Base-by-base conservation (phyloP, 1,140 invertebrate species). In the Hylaeus anthracinus region DNA sequence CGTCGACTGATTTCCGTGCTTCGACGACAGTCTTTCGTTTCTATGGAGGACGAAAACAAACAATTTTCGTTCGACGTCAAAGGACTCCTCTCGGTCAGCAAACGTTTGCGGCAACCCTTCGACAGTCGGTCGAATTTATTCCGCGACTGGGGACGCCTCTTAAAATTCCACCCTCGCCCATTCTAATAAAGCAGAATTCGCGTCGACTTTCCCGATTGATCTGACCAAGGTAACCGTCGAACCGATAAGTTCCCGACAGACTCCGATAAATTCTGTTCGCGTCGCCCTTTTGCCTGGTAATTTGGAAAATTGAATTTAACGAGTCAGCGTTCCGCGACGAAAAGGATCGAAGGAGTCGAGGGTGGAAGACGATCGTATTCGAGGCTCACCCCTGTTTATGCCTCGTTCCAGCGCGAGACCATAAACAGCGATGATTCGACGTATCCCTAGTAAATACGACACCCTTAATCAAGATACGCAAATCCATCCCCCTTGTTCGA, bases 261-360 rank as follows among this genome's bases (percentile, higher is more conserved):
- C 3, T 12, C 70, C 70, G 55, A 45, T 45, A 66, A 67, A 75
- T 74, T 67, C 51, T 15, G 63, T 37, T 6, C 53, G 48, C 55
- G 78, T 58, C 71, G 53, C 55, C 78, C n/a, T 51, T 66, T 41
- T 55, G 41, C 9, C 55, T 45, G 39, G 55, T 75, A 75, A 80
- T 80, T 67, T 60, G 45, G 26, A 73, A 66, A 66, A 74, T 79
- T 48, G 63, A 67, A 67, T 75, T 58, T 55, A 2, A 2, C 78
- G 63, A 53, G 63, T 80, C 78, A 80, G 72, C 72, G 45, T 75
- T 51, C 61, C n/a, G 51, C 10, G 4, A 4, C 37, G 58, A 45
- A 37, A 14, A 12, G n/a, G 41, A 12, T 53, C 41, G 51, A 51
- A 9, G 41, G 43, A 41, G 41, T 39, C 43, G 1, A 12, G n/a